phyloP scores from a whole-genome alignment of 2,797 vertebrate species.

The Fistularia tabacaria region DNA sequence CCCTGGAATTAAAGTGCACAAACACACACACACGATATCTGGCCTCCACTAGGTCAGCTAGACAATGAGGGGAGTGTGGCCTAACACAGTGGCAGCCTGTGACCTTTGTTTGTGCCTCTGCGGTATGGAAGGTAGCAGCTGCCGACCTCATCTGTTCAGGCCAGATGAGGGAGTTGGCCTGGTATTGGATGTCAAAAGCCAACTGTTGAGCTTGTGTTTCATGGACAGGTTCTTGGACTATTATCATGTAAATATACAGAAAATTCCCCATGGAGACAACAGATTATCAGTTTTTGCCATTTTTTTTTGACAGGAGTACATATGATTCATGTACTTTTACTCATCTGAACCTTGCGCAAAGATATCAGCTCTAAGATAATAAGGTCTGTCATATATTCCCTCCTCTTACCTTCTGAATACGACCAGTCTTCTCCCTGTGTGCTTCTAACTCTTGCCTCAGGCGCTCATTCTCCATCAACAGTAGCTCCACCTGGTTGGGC shows the following conservation, averaged over 20 bases:
- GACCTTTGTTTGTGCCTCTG: conserved; percentile 55
- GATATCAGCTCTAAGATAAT: not conserved
- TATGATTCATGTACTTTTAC: no score
- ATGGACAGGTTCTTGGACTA: conserved; percentile 31
- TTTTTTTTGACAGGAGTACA: no score
- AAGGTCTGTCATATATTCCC: not conserved
- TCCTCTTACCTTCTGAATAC: conserved; percentile 89
- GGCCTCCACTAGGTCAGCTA: conserved; percentile 50
- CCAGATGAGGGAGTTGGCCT: conserved; percentile 55
- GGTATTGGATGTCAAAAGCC: conserved; percentile 37
- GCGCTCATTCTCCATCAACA: conserved; percentile 88
- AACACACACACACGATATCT: conserved; percentile 16
- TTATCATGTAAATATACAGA: not conserved
- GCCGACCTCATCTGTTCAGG: conserved; percentile 55
- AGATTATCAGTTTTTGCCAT: no score
- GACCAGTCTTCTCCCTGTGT: conserved; percentile 79
- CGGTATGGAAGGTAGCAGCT: conserved; percentile 58
- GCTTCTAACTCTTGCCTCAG: conserved; percentile 86
- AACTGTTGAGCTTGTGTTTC: conserved; percentile 65
- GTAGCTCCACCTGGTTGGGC: conserved; percentile 78
- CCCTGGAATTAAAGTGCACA: conserved; percentile 1
- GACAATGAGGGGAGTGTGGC: conserved; percentile 63
- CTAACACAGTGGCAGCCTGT: conserved; percentile 60
- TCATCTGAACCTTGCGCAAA: no score
- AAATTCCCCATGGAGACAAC: no score